Base-by-base conservation (phyloP, 2,113 vertebrate species). In the Apus apus region DNA sequence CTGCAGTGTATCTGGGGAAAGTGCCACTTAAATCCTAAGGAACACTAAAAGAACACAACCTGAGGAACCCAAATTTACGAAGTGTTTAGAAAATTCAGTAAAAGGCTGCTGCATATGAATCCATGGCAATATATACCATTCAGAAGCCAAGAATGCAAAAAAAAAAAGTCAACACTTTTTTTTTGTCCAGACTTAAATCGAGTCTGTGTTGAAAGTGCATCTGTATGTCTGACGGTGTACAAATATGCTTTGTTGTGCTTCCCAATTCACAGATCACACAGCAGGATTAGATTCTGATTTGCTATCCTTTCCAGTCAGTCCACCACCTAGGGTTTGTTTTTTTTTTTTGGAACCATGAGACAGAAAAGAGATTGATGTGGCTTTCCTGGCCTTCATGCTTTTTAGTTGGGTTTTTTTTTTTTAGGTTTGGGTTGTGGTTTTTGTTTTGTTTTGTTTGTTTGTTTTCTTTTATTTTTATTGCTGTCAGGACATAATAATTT, bases 301-400 rank as follows among this genome's bases (percentile, higher is more conserved):
- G 11, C 23, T 45, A 1, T 29, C 13, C 53, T 60, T 71, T 57
- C 20, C 20, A 32, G 30, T 53, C 34, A 40, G 11, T 8, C 14
- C 7, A n/a, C 15, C 48, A 13, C 11, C 9, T 48, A 9, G 7
- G 12, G 2, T 1, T n/a, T n/a, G n/a, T n/a, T n/a, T n/a, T 7
- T 15, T n/a, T 71, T 36, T 56, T 11, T 5, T 57, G 36, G 29
- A 70, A 66, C 32, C 5, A 16, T 34, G 51, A 82, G 34, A 68
- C 1, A 40, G 21, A 12, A 60, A 61, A 16, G 38, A 82, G 9
- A 58, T 32, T 62, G 13, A 57, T 57, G 36, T 9, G 51, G 10
- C 30, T 67, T 91, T 81, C 34, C 19, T 68, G 60, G 36, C 8
- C 4, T 53, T 36, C 27, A 5, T 64, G 19, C 45, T 15, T 46